Percentiles rank a stretch among this genome's conserved stretches.
Conservation (phyloP, 1,140 invertebrate genomes). For the Diploscapter pachys region DNA sequence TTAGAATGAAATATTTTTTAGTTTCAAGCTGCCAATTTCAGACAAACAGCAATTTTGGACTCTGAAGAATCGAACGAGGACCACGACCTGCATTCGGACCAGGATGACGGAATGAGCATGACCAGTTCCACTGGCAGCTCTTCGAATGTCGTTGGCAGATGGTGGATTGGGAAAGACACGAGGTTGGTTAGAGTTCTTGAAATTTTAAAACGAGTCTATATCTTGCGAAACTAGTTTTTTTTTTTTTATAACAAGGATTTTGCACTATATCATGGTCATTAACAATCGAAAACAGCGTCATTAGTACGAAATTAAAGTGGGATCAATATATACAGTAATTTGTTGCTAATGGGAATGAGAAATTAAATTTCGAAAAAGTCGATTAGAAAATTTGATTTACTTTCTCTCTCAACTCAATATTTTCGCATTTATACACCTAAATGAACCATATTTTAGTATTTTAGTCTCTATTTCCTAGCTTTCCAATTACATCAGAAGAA, state of each 20-base stretch:
- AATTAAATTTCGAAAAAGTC: no score
- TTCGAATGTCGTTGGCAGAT: conserved; percentile 54
- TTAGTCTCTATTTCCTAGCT: no score
- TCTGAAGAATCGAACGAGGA: conserved; percentile 31
- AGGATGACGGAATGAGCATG: conserved; percentile 42
- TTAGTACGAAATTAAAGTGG: no score
- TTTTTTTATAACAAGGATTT: no score
- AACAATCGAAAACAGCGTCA: no score
- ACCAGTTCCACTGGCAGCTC: conserved; percentile 42
- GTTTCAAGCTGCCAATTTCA: neutral
- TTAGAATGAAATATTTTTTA: neutral
- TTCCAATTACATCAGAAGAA: conserved; percentile 2
- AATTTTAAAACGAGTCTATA: conserved; percentile 17
- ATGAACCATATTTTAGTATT: no score
- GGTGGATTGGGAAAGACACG: conserved; percentile 57
- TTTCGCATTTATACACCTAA: no score
- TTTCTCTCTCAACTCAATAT: neutral
- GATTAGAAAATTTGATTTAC: neutral
- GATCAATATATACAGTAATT: no score
- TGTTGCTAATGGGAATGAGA: no score
- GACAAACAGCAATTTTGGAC: conserved; percentile 36
- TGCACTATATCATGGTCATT: no score
- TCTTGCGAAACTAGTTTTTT: neutral
- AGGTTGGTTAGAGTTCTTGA: conserved; percentile 24
- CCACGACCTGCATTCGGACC: neutral